phyloP scores from a whole-genome alignment of 2,888 invertebrate species.

The Allophyes oxyacanthae region DNA sequence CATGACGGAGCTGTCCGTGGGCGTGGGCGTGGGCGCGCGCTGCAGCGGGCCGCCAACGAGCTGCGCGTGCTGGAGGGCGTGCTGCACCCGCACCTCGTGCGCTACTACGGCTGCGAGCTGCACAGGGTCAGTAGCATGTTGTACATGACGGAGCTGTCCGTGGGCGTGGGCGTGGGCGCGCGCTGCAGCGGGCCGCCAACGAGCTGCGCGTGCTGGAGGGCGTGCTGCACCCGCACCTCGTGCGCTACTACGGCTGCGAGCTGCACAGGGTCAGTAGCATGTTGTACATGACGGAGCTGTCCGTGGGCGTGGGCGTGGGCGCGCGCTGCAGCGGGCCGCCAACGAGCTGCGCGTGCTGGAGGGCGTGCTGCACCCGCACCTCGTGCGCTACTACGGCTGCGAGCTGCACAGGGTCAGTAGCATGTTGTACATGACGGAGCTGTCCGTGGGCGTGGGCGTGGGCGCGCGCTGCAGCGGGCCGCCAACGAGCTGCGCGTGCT shows the following conservation, averaged over 20 bases:
- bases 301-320: slow-evolving; percentile 94
- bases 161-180: slow-evolving; percentile 95
- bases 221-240: slow-evolving; percentile 95
- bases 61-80: slow-evolving; percentile 97
- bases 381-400: slow-evolving; percentile 97
- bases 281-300: slow-evolving; percentile 95
- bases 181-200: slow-evolving; percentile 95
- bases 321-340: slow-evolving; percentile 94
- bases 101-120: slow-evolving; percentile 98
- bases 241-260: slow-evolving; percentile 97
- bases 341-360: slow-evolving; percentile 97
- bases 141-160: slow-evolving; percentile 95
- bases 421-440: slow-evolving; percentile 93
- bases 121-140: slow-evolving; percentile 90
- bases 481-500: slow-evolving; percentile 97
- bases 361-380: slow-evolving; percentile 95
- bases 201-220: slow-evolving; percentile 97
- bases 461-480: slow-evolving; percentile 94
- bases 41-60: slow-evolving; percentile 96
- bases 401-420: slow-evolving; percentile 94
- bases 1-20: slow-evolving; percentile 97
- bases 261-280: slow-evolving; percentile 92
- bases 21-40: slow-evolving; percentile 94
- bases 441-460: slow-evolving; percentile 95
- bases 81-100: slow-evolving; percentile 95